Evolutionary conservation across 1,140 invertebrate species (phyloP), one percentile per base, ranked within the genome.

Genomic region (Papilio xuthus): DNA sequence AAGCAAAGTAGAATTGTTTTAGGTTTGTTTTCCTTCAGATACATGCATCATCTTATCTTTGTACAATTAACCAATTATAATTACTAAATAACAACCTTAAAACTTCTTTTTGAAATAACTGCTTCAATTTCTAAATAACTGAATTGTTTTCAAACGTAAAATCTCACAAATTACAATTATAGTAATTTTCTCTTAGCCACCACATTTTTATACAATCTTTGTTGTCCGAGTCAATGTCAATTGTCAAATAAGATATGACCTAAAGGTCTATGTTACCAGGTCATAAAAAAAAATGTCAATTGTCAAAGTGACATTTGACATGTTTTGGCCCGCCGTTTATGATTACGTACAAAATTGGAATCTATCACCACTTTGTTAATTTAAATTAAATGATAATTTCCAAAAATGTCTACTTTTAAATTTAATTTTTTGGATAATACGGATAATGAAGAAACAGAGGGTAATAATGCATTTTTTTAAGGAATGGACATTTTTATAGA

Each of bases 381-480:
- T 1, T 37, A 37, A 37, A 37, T 37, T 37, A 37, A 37, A 37
- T 4, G 69, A 42, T 71, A 71, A 0, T 71, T 41, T 2, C 18
- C 12, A 26, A 47, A 23, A 53, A 95, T 94, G 94, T 89, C 90
- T 56, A 88, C 93, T 77, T 95, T 95, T 84, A 94, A 93, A 81
- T 95, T 95, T 82, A 91, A 94, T 80, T 94, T 95, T 80, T 84
- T 84, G 18, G 89, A 89, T 67, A 79, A 81, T 37, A 47, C 37
- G 9, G 77, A 83, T 9, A 78, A 83, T n/a, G 72, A 71, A 23
- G 60, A 80, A 78, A 78, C 78, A 37, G 26, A 50, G 73, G 84
- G 69, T 79, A 81, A 71, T 23, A 56, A 18, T 20, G 15, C 47
- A 53, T 42, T n/a, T n/a, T 12, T 28, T 20, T 18, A 26, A 80